Base-by-base conservation (phyloP, 2,113 vertebrate genomes). In the Paratilapia polleni region DNA sequence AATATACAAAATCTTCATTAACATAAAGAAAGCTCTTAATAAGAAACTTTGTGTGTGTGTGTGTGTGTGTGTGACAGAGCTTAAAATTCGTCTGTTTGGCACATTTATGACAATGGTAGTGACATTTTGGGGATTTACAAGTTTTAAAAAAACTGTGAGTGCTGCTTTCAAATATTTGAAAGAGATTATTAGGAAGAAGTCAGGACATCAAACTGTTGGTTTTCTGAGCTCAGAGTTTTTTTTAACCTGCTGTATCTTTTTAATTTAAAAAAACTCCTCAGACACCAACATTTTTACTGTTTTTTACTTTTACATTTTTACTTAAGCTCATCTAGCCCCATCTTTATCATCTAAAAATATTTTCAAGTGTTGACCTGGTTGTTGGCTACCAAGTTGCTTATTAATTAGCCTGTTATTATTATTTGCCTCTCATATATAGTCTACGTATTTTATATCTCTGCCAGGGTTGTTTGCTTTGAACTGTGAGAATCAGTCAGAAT, bases 251-350 rank as follows among this genome's bases (percentile, higher is more conserved):
- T 43, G 22, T 22, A 66, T 24, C 63, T 41, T 43, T 24, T 66
- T 36, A 14, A 8, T 66, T 43, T 66, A 15, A 63, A 20, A 20
- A 62, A 20, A 62, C 59, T 19, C 26, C 26, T 31, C 59, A 8
- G 3, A 2, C 3, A 1, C 10, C 0, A 31, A n/a, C 34, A 8
- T 38, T 6, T 14, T 6, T 22, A 15, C 60, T 6, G 6, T 11
- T n/a, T n/a, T n/a, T n/a, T n/a, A n/a, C n/a, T 31, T 31, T 31
- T 31, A 31, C 28, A 31, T 31, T 31, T 31, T 31, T 31, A 20
- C 31, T 31, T 14, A 11, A 64, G 12, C 20, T 63, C 13, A 20
- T 13, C 20, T 2, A 38, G 6, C 13, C 6, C 12, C 12, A n/a
- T n/a, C n/a, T 36, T 36, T 38, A 38, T 63, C 3, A 63, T 0